phyloP scores from a whole-genome alignment of 2,113 vertebrate genomes.

The Tupaia tana region DNA sequence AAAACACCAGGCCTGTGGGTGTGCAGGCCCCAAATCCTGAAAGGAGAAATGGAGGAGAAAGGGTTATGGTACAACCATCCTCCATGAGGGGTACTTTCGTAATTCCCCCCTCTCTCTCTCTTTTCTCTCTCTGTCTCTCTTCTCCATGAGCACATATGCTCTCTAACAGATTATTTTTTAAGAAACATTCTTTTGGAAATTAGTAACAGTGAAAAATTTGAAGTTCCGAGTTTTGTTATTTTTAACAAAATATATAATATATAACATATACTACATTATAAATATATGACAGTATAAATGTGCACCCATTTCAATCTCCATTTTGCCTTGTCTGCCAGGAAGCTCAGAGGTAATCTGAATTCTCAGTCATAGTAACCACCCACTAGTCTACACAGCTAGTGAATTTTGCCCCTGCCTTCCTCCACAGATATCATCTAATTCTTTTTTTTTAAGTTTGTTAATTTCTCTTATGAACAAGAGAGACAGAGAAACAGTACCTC shows the following conservation, averaged over 20 bases:
- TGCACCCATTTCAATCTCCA: neutral
- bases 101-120: too few species aligned
- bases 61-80: too few species aligned
- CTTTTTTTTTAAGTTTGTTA: neutral
- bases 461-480: too few species aligned
- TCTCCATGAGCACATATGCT: too few species aligned
- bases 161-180: too few species aligned
- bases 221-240: neutral
- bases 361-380: neutral
- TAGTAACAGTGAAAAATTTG: neutral
- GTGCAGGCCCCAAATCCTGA: too few species aligned
- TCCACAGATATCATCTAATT: constrained; percentile 21
- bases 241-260: neutral
- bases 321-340: neutral
- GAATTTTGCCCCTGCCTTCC: neutral
- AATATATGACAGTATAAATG: neutral
- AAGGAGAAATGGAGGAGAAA: too few species aligned
- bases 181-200: neutral
- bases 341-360: constrained; percentile 7
- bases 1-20: too few species aligned
- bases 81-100: too few species aligned
- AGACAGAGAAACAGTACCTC: too few species aligned
- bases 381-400: neutral
- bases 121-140: too few species aligned
- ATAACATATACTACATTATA: too few species aligned